A percentile compares a stretch with the other conserved stretches of the same genome.
Conservation (phyloP, 92 coral and sea anemone genomes). For the Porites rus region DNA sequence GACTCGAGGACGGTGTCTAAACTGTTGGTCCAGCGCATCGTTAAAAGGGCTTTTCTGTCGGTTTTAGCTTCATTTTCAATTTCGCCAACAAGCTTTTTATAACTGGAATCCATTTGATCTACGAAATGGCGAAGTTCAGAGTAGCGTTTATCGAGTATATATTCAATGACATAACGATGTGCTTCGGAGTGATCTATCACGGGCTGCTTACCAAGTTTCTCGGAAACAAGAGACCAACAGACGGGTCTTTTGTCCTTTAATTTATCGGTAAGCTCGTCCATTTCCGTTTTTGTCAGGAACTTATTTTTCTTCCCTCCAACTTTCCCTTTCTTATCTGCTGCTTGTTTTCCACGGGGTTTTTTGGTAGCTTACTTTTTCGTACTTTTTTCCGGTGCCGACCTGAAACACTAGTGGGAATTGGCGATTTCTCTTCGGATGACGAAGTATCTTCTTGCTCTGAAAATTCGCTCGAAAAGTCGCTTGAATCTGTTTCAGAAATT, state of each 20-base stretch:
- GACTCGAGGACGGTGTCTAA: not conserved
- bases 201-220: not conserved
- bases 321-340: too few relatives aligned
- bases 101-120: not conserved
- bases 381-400: too few relatives aligned
- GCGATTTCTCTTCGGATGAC: too few relatives aligned
- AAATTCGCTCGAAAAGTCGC: too few relatives aligned
- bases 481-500: too few relatives aligned
- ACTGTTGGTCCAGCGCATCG: not conserved
- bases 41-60: slow-evolving; percentile 16
- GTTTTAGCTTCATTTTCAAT: slow-evolving; percentile 14
- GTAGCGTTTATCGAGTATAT: slow-evolving; percentile 11
- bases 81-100: slow-evolving; percentile 9
- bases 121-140: not conserved
- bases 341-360: too few relatives aligned
- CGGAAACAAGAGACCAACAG: slow-evolving; percentile 3
- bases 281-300: too few relatives aligned
- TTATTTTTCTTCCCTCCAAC: too few relatives aligned
- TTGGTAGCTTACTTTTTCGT: too few relatives aligned
- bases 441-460: too few relatives aligned
- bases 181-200: slow-evolving; percentile 16
- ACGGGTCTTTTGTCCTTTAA: not conserved
- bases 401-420: too few relatives aligned
- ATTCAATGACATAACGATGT: slow-evolving; percentile 9
- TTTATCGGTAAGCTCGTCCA: too few relatives aligned